Conservation (phyloP, 2,113 vertebrate species). For the Rattus rattus region DNA sequence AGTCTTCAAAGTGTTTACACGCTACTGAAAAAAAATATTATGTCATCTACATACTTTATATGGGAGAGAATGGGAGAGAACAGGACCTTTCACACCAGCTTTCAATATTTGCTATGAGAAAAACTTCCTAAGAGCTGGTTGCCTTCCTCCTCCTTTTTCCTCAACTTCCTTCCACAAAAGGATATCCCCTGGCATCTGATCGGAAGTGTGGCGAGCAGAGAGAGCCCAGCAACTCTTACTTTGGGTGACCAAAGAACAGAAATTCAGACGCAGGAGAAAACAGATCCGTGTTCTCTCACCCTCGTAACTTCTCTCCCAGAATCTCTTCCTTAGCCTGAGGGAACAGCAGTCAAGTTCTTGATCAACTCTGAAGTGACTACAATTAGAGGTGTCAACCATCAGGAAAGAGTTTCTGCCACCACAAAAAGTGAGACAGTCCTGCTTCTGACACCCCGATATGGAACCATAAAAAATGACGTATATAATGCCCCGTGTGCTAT, state of each 20-base stretch:
- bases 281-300: not conserved
- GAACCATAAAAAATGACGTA: not conserved
- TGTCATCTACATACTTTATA: too few relatives aligned
- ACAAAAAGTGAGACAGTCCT: not conserved
- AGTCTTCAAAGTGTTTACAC: not conserved
- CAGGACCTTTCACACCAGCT: not conserved
- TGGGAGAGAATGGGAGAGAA: not conserved
- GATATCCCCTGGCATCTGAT: not conserved
- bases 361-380: not conserved
- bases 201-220: not conserved
- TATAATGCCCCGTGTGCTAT: not conserved
- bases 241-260: not conserved
- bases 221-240: not conserved
- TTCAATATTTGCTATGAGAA: not conserved
- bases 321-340: not conserved
- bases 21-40: not conserved
- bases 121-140: not conserved
- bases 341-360: not conserved
- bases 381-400: not conserved
- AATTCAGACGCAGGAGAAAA: not conserved
- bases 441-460: not conserved
- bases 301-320: not conserved
- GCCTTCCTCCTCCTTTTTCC: not conserved
- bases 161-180: not conserved
- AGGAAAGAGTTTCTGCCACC: not conserved